Percentiles rank a stretch among this genome's conserved stretches.
These are phyloP conservation scores for Brachionus calyciflorus DNA, from an alignment of 1,140 invertebrate species.

Conservation along the genomic window DNA sequence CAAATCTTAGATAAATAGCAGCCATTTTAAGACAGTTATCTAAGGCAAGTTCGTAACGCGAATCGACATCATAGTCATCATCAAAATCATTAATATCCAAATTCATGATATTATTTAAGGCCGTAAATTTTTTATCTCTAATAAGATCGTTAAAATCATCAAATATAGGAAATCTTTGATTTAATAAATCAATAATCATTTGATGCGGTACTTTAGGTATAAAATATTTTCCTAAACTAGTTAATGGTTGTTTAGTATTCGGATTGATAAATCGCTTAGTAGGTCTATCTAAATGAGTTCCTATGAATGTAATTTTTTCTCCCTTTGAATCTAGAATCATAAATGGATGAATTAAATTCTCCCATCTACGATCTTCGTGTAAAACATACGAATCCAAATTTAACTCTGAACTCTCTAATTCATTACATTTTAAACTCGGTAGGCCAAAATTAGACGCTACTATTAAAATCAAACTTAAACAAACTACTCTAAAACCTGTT, in stretches of 20 bases:
- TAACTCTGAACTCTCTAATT: neutral
- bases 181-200: conserved; percentile 24
- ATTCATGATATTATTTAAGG: conserved; percentile 20
- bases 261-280: conserved; percentile 14
- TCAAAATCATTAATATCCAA: neutral
- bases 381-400: neutral
- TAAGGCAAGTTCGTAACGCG: conserved; percentile 53
- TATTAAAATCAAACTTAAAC: neutral
- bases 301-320: conserved; percentile 20
- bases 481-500: neutral
- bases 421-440: neutral
- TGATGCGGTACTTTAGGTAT: neutral
- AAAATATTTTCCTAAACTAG: neutral
- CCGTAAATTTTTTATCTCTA: neutral
- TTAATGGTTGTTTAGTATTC: conserved; percentile 7
- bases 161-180: neutral
- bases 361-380: conserved; percentile 8
- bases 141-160: conserved; percentile 19
- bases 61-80: neutral
- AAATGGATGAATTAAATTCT: conserved; percentile 27
- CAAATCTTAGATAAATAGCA: conserved; percentile 55
- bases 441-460: conserved; percentile 33
- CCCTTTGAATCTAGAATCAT: neutral
- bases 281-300: neutral
- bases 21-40: conserved; percentile 58